These are phyloP conservation scores for Montifringilla adamsi DNA, from an alignment of 2,113 vertebrate genomes.

Conservation along the genomic window DNA sequence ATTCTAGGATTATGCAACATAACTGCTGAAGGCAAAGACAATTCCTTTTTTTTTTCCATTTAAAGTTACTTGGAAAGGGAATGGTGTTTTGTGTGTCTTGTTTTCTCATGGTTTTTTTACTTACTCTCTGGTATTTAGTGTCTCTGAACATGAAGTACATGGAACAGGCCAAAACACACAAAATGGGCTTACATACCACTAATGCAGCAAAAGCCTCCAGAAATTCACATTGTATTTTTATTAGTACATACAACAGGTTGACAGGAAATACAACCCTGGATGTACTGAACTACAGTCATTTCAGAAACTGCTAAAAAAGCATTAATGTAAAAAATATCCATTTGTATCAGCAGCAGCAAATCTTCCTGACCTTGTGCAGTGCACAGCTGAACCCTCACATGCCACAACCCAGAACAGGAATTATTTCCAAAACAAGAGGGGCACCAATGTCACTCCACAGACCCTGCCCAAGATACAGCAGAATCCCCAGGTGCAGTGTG, in stretches of 20 bases:
- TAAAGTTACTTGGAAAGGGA: background rate
- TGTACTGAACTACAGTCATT: accelerated
- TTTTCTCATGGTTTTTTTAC: background rate
- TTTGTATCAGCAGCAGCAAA: background rate
- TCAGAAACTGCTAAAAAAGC: background rate
- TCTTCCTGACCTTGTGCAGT: background rate
- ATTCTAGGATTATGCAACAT: background rate
- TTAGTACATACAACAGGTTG: accelerated
- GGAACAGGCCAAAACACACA: background rate
- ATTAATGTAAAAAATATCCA: background rate
- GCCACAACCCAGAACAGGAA: accelerated
- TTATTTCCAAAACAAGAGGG: background rate
- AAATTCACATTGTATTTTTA: background rate
- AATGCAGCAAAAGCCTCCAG: accelerated
- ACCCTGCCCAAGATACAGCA: background rate
- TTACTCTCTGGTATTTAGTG: background rate
- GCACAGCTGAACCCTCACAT: accelerated
- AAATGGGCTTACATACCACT: background rate
- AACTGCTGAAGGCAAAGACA: background rate
- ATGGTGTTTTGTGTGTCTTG: background rate
- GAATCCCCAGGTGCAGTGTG: background rate
- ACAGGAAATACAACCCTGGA: background rate
- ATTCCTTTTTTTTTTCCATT: accelerated
- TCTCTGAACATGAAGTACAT: accelerated
- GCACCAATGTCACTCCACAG: too few species aligned